Evolutionary conservation across 2,113 vertebrate species (phyloP).

Genomic region (Brachyhypopomus gauderio): DNA sequence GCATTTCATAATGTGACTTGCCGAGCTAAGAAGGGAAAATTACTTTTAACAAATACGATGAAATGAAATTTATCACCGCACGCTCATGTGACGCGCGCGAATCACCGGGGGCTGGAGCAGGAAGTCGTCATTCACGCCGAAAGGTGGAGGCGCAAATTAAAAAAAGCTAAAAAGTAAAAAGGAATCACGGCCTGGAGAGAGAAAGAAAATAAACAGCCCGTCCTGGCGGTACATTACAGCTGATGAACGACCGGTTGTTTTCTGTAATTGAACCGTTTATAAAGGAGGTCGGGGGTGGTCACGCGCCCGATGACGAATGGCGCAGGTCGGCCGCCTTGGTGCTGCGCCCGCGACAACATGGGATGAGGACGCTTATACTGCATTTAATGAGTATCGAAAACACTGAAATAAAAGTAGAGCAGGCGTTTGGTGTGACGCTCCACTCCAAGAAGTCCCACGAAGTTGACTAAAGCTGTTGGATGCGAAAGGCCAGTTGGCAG

Average conservation of each 20-base stretch:
- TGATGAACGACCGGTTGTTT: constrained; percentile 42
- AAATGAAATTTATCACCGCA: constrained; percentile 41
- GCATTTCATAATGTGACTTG: constrained; percentile 47
- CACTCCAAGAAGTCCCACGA: constrained; percentile 20
- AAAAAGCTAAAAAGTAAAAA: background rate
- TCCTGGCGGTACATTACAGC: background rate
- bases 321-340: background rate
- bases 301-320: constrained; percentile 6
- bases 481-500: constrained; percentile 28
- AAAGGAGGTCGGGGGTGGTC: constrained; percentile 5
- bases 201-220: constrained; percentile 6
- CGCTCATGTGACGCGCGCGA: constrained; percentile 14
- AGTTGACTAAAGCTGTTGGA: constrained; percentile 28
- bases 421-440: background rate
- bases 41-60: constrained; percentile 33
- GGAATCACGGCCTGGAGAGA: background rate
- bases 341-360: background rate
- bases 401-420: background rate
- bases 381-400: constrained; percentile 5
- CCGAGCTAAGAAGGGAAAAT: constrained; percentile 7
- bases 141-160: constrained; percentile 23
- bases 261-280: constrained; percentile 40
- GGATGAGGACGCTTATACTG: background rate
- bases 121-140: background rate
- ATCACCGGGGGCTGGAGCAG: background rate